These are phyloP conservation scores for Anthophora plumipes DNA, from an alignment of 2,888 invertebrate species.

Conservation along the genomic window DNA sequence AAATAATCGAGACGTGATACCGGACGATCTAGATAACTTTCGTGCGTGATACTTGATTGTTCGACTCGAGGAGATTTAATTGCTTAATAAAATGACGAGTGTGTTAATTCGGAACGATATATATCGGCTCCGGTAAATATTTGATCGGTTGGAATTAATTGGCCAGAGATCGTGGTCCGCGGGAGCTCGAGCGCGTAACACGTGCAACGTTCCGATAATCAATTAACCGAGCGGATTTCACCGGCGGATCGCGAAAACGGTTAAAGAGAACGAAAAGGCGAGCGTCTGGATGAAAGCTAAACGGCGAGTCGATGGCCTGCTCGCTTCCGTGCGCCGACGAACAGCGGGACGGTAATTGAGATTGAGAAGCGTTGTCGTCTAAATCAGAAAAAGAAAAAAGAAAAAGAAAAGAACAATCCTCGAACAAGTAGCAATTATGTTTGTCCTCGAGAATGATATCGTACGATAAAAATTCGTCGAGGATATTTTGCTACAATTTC, in stretches of 20 bases:
- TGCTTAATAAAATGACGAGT: slow-evolving; percentile 24
- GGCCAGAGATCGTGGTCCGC: not conserved
- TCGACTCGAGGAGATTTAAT: not conserved
- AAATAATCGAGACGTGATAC: not conserved
- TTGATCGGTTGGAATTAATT: slow-evolving; percentile 31
- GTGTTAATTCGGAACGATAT: slow-evolving; percentile 11
- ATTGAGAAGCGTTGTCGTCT: slow-evolving; percentile 37
- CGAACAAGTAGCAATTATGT: too few relatives aligned
- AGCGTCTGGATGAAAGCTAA: slow-evolving; percentile 67
- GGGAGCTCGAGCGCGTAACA: slow-evolving; percentile 29
- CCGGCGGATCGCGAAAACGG: slow-evolving; percentile 59
- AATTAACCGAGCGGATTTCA: slow-evolving; percentile 58
- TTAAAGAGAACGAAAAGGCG: slow-evolving; percentile 48
- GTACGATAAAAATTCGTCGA: too few relatives aligned
- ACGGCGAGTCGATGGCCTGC: slow-evolving; percentile 56
- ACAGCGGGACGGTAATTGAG: slow-evolving; percentile 54
- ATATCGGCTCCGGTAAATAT: slow-evolving; percentile 16
- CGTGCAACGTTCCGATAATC: slow-evolving; percentile 42
- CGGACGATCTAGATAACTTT: too few relatives aligned
- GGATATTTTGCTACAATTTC: too few relatives aligned
- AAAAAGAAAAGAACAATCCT: too few relatives aligned
- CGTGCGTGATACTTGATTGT: not conserved
- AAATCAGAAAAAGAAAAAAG: too few relatives aligned
- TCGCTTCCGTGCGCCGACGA: slow-evolving; percentile 57
- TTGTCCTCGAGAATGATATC: too few relatives aligned